Conservation (phyloP, 2,888 invertebrate genomes). For the Himalopsyche anomala region DNA sequence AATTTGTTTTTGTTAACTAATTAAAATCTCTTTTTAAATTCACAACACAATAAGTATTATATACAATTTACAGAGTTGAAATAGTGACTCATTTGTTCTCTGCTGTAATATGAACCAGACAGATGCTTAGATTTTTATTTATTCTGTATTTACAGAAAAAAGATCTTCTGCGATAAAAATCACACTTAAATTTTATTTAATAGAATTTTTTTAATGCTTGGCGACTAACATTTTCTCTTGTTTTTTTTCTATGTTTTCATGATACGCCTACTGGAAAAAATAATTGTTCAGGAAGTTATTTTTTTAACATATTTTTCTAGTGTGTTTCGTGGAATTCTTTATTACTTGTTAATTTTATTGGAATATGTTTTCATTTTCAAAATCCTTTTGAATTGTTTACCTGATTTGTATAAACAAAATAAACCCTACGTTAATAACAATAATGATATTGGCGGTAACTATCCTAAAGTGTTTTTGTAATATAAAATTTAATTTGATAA, state of each 20-base stretch:
- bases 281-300: neutral
- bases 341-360: neutral
- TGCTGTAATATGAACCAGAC: too few species aligned
- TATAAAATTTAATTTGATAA: too few species aligned
- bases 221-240: neutral
- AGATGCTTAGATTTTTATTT: neutral
- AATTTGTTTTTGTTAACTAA: too few species aligned
- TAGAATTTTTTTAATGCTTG: neutral
- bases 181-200: slow-evolving; percentile 1
- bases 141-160: neutral
- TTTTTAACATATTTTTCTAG: neutral
- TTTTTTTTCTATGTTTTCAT: neutral
- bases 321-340: neutral
- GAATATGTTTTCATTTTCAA: neutral
- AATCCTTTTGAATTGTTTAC: neutral
- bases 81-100: too few species aligned
- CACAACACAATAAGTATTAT: too few species aligned
- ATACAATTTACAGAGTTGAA: too few species aligned
- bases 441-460: too few species aligned
- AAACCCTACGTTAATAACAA: too few species aligned
- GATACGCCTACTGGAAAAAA: neutral
- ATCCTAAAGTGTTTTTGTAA: too few species aligned
- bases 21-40: too few species aligned
- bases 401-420: too few species aligned
- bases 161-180: neutral